Conservation (phyloP, 2,888 invertebrate species). For the Podabrus alpinus region DNA sequence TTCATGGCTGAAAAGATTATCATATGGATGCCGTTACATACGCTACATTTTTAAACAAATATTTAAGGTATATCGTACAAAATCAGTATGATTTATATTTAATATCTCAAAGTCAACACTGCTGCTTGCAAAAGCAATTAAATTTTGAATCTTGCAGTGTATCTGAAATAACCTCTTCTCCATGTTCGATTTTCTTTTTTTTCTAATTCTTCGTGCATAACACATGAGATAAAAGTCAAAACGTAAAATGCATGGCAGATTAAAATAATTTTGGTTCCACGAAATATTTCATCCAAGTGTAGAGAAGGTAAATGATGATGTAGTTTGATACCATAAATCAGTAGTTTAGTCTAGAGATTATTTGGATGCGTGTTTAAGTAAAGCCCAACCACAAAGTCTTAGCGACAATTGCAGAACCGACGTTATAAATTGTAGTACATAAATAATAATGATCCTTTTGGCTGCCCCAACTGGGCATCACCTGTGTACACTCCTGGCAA, state of each 20-base stretch:
- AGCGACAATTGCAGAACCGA: conserved; percentile 32
- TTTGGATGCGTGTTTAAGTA: conserved; percentile 32
- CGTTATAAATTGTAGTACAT: conserved; percentile 28
- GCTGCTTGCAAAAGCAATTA: conserved; percentile 20
- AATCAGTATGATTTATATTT: conserved; percentile 36
- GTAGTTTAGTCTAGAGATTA: conserved; percentile 33
- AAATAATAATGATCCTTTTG: conserved; percentile 30
- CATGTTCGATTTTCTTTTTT: background rate
- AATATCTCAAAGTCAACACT: conserved; percentile 28
- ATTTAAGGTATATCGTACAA: conserved; percentile 29
- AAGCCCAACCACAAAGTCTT: conserved; percentile 29
- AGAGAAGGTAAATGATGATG: conserved; percentile 28
- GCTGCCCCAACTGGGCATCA: conserved; percentile 16
- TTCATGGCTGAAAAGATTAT: conserved; percentile 31
- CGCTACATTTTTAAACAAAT: conserved; percentile 36
- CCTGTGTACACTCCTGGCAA: conserved; percentile 19
- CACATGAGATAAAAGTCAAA: background rate
- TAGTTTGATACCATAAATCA: conserved; percentile 36
- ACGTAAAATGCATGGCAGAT: background rate
- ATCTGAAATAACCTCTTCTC: background rate
- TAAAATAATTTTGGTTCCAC: background rate
- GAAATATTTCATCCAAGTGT: background rate
- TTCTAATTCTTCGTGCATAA: background rate
- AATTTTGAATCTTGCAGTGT: background rate
- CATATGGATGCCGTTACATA: conserved; percentile 20